Percentiles rank a stretch among this genome's conserved stretches.
phyloP scores from a whole-genome alignment of 2,113 vertebrate genomes.

The Asarcornis scutulata region DNA sequence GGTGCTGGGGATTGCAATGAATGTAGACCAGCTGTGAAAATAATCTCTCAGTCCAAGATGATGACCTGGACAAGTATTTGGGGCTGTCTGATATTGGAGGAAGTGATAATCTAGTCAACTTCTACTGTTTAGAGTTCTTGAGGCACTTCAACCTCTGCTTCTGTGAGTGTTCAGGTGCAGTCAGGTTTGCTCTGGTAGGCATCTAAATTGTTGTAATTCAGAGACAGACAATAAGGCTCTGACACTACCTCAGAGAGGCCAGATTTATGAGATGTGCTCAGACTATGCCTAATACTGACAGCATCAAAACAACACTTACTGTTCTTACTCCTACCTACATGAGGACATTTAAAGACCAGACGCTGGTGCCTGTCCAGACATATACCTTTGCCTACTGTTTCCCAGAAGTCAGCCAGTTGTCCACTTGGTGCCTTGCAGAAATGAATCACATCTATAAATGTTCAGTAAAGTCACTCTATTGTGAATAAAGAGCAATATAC shows the following conservation, averaged over 20 bases:
- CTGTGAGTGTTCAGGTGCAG: neutral
- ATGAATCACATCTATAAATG: constrained; percentile 20
- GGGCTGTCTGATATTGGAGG: neutral
- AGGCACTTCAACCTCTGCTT: neutral
- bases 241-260: constrained; percentile 3
- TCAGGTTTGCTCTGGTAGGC: neutral
- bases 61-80: neutral
- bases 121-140: neutral
- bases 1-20: neutral
- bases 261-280: constrained; percentile 41
- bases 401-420: constrained; percentile 36
- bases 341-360: constrained; percentile 29
- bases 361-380: constrained; percentile 26
- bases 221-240: constrained; percentile 42
- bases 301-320: constrained; percentile 48
- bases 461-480: neutral
- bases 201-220: constrained; percentile 21
- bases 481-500: neutral
- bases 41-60: neutral
- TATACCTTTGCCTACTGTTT: constrained; percentile 27
- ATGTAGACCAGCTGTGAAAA: neutral
- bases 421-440: constrained; percentile 44
- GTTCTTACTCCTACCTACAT: constrained; percentile 51
- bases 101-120: neutral
- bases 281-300: constrained; percentile 10